A percentile compares a stretch with the other conserved stretches of the same genome.
Evolutionary conservation across 2,113 vertebrate species (phyloP).

Genomic region (Natator depressus): DNA sequence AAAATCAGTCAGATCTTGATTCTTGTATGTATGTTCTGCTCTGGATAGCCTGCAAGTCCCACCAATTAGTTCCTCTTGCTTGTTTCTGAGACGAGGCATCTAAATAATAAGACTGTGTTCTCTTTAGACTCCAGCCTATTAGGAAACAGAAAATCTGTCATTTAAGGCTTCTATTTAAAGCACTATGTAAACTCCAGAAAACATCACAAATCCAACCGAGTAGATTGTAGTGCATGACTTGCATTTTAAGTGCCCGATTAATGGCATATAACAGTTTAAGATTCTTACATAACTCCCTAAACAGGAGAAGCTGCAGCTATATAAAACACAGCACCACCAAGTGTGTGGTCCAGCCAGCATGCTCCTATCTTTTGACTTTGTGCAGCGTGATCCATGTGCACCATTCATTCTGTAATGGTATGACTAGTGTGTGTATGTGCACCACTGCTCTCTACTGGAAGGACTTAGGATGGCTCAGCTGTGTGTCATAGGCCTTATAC

Average conservation of each 20-base stretch:
- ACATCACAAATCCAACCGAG: not conserved
- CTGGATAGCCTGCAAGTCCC: not conserved
- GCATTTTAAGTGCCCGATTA: not conserved
- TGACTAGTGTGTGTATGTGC: not conserved
- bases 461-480: not conserved
- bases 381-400: not conserved
- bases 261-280: not conserved
- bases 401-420: not conserved
- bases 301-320: not conserved
- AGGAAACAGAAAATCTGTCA: not conserved
- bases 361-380: not conserved
- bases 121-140: slow-evolving; percentile 17
- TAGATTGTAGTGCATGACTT: not conserved
- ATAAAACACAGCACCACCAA: not conserved
- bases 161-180: slow-evolving; percentile 1
- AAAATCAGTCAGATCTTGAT: not conserved
- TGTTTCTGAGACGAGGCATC: not conserved
- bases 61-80: not conserved
- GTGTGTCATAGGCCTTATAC: not conserved
- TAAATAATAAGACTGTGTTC: not conserved
- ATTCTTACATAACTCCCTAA: not conserved
- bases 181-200: slow-evolving; percentile 1
- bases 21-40: not conserved
- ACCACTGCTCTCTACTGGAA: not conserved
- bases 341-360: not conserved